Percentiles rank a stretch among this genome's conserved stretches.
Evolutionary conservation across 2,888 invertebrate genomes (phyloP).

Genomic region (Limenitis camilla): DNA sequence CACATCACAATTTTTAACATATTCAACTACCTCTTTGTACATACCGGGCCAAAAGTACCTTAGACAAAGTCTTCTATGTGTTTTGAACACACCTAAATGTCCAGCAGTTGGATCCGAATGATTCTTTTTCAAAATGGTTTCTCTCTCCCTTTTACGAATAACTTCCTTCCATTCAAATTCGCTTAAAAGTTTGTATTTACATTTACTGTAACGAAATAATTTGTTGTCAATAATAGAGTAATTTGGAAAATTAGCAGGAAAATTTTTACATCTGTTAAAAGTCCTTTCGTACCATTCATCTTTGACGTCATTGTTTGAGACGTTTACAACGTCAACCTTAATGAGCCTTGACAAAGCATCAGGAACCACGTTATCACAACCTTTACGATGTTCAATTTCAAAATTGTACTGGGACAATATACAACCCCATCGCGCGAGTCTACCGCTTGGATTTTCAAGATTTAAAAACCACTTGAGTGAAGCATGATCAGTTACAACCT

Average conservation of each 20-base stretch:
- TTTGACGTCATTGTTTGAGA: not conserved
- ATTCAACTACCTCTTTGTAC: conserved; percentile 4
- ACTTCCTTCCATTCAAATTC: conserved; percentile 23
- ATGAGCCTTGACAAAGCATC: conserved; percentile 20
- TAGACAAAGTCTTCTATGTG: conserved; percentile 10
- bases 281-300: not conserved
- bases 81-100: conserved; percentile 26
- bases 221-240: not conserved
- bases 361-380: conserved; percentile 25
- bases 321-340: not conserved
- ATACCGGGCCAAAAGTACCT: conserved; percentile 12
- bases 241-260: conserved; percentile 11
- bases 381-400: conserved; percentile 22
- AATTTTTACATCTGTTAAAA: not conserved
- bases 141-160: conserved; percentile 11
- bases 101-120: conserved; percentile 17
- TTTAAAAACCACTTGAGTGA: conserved; percentile 18
- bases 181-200: conserved; percentile 5
- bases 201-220: conserved; percentile 10
- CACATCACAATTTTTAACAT: conserved; percentile 3
- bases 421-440: conserved; percentile 27
- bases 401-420: conserved; percentile 24
- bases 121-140: conserved; percentile 7
- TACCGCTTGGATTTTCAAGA: conserved; percentile 20
- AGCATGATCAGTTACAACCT: conserved; percentile 19